These are phyloP conservation scores for Parnassius orleans DNA, from an alignment of 2,888 invertebrate species.

Conservation along the genomic window DNA sequence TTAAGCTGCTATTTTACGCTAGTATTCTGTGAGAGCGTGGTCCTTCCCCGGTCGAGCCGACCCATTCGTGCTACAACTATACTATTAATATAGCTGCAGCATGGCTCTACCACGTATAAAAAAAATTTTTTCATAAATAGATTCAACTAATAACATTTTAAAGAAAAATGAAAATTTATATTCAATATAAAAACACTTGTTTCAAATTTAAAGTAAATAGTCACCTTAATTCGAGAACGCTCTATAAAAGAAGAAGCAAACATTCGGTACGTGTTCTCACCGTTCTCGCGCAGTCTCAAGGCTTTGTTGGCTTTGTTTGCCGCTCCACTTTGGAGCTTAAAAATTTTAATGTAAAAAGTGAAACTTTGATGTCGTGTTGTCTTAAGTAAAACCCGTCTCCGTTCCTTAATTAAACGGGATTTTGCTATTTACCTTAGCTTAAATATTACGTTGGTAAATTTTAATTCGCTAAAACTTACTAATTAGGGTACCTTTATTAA, in stretches of 20 bases:
- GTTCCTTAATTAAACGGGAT: slow-evolving; percentile 26
- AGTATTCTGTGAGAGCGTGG: too few relatives aligned
- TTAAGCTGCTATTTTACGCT: too few relatives aligned
- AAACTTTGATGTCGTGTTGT: slow-evolving; percentile 26
- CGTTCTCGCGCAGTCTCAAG: slow-evolving; percentile 12
- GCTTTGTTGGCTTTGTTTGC: slow-evolving; percentile 23
- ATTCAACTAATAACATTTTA: not conserved
- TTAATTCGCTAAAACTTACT: slow-evolving; percentile 17
- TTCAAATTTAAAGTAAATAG: slow-evolving; percentile 21
- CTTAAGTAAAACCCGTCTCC: slow-evolving; percentile 21
- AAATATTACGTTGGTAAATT: slow-evolving; percentile 7
- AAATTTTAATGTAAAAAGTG: slow-evolving; percentile 24
- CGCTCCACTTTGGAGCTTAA: slow-evolving; percentile 22
- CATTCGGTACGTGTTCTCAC: slow-evolving; percentile 19
- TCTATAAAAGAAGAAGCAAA: slow-evolving; percentile 21
- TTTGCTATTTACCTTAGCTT: slow-evolving; percentile 35
- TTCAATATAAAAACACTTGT: slow-evolving; percentile 20
- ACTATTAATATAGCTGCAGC: too few relatives aligned
- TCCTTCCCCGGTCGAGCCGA: too few relatives aligned
- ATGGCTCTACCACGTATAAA: too few relatives aligned
- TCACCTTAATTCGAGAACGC: slow-evolving; percentile 19
- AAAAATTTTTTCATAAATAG: too few relatives aligned
- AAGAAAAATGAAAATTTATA: not conserved
- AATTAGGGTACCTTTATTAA: slow-evolving; percentile 3
- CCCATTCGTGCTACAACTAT: too few relatives aligned